These are phyloP conservation scores for Hylyphantes graminicola DNA, from an alignment of 1,140 invertebrate species.

Conservation along the genomic window DNA sequence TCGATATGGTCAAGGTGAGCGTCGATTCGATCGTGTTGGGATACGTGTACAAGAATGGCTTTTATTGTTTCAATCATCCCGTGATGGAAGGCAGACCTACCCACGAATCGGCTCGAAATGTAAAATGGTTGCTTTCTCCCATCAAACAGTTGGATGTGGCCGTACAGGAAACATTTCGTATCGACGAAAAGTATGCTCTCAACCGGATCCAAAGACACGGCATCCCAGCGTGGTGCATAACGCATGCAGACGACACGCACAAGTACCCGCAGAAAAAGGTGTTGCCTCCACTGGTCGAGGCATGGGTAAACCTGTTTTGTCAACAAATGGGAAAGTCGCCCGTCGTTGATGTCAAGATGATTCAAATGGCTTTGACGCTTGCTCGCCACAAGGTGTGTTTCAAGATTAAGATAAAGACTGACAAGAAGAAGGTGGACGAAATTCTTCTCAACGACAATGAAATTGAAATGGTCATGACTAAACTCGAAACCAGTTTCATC, in stretches of 20 bases:
- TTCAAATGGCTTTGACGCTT: neutral
- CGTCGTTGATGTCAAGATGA: neutral
- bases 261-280: neutral
- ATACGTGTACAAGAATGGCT: neutral
- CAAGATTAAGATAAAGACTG: neutral
- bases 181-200: neutral
- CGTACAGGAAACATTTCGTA: neutral
- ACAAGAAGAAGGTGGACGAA: neutral
- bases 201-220: neutral
- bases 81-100: neutral
- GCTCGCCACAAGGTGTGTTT: conserved; percentile 21
- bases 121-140: neutral
- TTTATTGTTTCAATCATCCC: conserved; percentile 19
- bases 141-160: neutral
- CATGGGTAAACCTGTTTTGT: neutral
- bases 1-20: neutral
- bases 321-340: neutral
- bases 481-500: neutral
- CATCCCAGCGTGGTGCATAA: neutral
- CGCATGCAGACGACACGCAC: neutral
- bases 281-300: conserved; percentile 4
- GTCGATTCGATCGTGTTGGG: neutral
- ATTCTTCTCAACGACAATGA: neutral
- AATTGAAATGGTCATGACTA: neutral
- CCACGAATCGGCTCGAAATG: neutral